Conservation (phyloP, 2,888 invertebrate species). For the Adineta ricciae region DNA sequence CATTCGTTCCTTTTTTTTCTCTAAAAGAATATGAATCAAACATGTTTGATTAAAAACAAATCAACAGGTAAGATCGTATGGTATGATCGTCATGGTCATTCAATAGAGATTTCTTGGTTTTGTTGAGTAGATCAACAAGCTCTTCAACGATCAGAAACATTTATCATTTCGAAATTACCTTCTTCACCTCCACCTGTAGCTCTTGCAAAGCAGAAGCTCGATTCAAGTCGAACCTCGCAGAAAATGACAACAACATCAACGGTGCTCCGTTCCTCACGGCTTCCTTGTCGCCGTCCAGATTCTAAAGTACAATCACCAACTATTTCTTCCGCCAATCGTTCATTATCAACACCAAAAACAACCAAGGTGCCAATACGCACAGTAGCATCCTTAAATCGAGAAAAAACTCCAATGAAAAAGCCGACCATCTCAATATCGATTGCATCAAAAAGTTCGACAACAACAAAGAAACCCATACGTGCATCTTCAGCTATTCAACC, state of each 20-base stretch:
- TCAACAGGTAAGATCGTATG: neutral
- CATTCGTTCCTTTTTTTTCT: neutral
- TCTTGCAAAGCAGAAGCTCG: neutral
- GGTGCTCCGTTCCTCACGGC: neutral
- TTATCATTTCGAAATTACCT: neutral
- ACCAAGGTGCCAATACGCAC: neutral
- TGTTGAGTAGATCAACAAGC: neutral
- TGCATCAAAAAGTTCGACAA: neutral
- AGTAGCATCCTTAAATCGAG: neutral
- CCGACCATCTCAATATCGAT: neutral
- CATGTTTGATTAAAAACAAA: neutral
- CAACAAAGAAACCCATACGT: neutral
- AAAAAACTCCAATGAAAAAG: neutral
- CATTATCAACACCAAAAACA: neutral
- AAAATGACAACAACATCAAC: neutral
- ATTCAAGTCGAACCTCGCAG: neutral
- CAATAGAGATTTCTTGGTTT: no score
- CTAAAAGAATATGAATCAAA: neutral
- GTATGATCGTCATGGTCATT: no score
- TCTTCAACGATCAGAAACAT: conserved; percentile 11
- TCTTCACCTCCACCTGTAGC: neutral
- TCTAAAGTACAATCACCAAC: neutral
- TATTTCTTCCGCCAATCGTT: neutral
- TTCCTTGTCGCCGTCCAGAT: neutral
- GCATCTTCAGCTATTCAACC: neutral